phyloP scores from a whole-genome alignment of 2,113 vertebrate species.

The Leucoraja erinaceus region DNA sequence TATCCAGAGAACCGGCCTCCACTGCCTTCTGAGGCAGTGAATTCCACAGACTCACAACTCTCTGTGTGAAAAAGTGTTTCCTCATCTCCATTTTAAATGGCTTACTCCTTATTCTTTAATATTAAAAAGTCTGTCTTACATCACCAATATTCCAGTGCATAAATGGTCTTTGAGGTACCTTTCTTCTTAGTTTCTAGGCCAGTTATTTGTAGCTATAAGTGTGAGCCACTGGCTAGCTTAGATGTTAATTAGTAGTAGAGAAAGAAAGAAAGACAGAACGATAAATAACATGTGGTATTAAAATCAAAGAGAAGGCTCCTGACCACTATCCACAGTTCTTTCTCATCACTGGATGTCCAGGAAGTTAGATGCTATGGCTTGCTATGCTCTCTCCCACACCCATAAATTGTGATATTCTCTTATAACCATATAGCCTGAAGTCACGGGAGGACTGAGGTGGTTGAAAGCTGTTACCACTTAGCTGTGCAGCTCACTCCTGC shows the following conservation, averaged over 20 bases:
- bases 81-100: too few species aligned
- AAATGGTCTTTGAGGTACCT: neutral
- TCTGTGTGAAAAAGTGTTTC: too few species aligned
- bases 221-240: neutral
- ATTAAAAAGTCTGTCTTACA: neutral
- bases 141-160: neutral
- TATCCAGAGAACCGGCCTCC: too few species aligned
- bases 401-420: neutral
- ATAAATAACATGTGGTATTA: neutral
- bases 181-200: neutral
- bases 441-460: neutral
- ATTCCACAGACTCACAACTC: too few species aligned
- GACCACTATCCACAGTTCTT: neutral
- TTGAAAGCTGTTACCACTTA: neutral
- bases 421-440: neutral
- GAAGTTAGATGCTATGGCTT: neutral
- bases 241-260: neutral
- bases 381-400: neutral
- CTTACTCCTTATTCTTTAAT: neutral
- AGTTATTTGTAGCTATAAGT: neutral
- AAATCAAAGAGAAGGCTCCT: neutral
- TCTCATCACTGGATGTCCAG: neutral
- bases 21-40: too few species aligned
- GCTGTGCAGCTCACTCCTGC: neutral
- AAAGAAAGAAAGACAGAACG: neutral